Evolutionary conservation across 2,888 invertebrate genomes (phyloP), one percentile per base, ranked within the genome.

Genomic region (Heteromyza rotundicornis): DNA sequence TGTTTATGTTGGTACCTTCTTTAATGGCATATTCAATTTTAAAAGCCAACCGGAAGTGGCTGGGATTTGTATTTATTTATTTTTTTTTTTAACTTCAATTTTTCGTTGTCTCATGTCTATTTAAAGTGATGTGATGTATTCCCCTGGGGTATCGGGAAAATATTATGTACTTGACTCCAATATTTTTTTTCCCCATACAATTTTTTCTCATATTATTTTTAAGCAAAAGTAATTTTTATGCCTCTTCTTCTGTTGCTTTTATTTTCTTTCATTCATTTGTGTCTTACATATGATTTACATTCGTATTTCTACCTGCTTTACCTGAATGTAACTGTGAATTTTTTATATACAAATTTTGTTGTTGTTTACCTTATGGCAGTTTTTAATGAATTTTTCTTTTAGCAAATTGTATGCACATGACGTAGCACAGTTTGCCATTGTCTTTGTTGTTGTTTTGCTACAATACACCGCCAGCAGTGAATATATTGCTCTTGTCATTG

Each of bases 341-440:
- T 51, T n/a, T n/a, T n/a, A n/a, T n/a, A n/a, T n/a, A n/a, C n/a
- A n/a, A n/a, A n/a, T n/a, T n/a, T 19, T 32, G 32, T 32, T 12
- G 5, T 32, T 32, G 32, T 32, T n/a, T n/a, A 32, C 16, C n/a
- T 32, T 54, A 36, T 20, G n/a, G n/a, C 23, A 36, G 19, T 32
- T 14, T 51, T 24, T 23, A 5, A 32, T 32, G 7, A 32, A 32
- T 32, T 8, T 32, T n/a, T n/a, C n/a, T n/a, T n/a, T n/a, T 12
- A n/a, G 22, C 24, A 51, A 51, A 22, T 51, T 23, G 22, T 51
- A 20, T 20, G 19, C 20, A 36, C 54, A 53, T 54, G 54, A 54
- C 36, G 35, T 54, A 54, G 19, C 22, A 51, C 32, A 12, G 32
- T 32, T 32, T 32, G 7, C 12, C 32, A 32, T 32, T n/a, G n/a